Evolutionary conservation across 2,888 invertebrate genomes (phyloP), one percentile per base, ranked within the genome.

Genomic region (Ectropis crepuscularia): DNA sequence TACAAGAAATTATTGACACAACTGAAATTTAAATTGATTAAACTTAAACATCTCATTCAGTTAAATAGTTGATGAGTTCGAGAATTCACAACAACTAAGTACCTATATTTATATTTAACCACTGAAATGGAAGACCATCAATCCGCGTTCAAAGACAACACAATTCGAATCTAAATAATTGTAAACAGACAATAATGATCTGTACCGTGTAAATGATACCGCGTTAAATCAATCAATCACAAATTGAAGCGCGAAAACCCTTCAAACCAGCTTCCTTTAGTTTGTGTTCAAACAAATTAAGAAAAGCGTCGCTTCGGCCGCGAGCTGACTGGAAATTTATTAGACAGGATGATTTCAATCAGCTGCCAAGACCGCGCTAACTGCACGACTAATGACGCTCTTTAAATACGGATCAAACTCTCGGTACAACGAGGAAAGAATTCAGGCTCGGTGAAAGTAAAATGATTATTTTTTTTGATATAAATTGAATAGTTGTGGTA

Each of bases 331-430:
- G 53, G 43, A 63, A 53, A 58, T 63, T 63, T 63, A 63, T 58
- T 53, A 54, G 58, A 63, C 63, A 63, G 45, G 38, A 36, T 42
- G 58, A 63, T 53, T 53, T 43, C 58, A 63, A 63, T 63, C 63
- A 45, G 58, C 48, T 63, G 63, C 63, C 63, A 63, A 63, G 58
- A 53, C 8, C 42, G 10, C 43, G 53, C 58, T 54, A 58, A 58
- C 58, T 41, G 48, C 11, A 53, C 48, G 49, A 63, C 54, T 58
- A 58, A 63, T 53, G 12, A 12, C 10, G 49, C 11, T 54, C 43
- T 63, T 53, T 49, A 58, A 57, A 53, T 53, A 58, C 45, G 10
- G 47, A 53, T 47, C 16, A 53, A 57, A 45, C 36, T 57, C 9
- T 11, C n/a, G 12, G 11, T 42, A 9, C 10, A 5, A 43, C 36